A percentile compares a stretch with the other conserved stretches of the same genome.
phyloP scores from a whole-genome alignment of 1,140 invertebrate genomes.

The Drosophila bifasciata region DNA sequence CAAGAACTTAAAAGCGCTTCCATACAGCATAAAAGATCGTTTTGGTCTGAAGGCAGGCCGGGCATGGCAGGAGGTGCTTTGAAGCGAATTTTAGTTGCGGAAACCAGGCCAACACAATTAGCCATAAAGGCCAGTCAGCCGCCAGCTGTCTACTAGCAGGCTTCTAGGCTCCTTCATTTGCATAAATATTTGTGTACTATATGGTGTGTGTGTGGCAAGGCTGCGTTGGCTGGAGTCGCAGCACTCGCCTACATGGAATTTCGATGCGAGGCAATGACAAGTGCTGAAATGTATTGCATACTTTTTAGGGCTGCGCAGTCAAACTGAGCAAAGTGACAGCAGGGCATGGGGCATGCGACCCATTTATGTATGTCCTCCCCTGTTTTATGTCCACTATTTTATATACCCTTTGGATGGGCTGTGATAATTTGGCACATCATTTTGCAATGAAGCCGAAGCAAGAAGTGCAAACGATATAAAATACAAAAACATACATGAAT shows the following conservation, averaged over 20 bases:
- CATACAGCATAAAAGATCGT: not conserved
- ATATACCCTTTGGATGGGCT: too few relatives aligned
- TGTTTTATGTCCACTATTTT: not conserved
- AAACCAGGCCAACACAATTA: conserved; percentile 50
- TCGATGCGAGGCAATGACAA: conserved; percentile 1
- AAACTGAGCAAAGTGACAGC: not conserved
- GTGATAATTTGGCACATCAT: too few relatives aligned
- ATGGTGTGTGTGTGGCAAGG: conserved; percentile 37
- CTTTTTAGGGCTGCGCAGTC: conserved; percentile 4
- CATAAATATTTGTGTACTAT: conserved; percentile 37
- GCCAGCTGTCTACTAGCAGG: not conserved
- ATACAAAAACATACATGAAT: too few relatives aligned
- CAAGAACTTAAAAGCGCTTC: not conserved
- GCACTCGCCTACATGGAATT: conserved; percentile 16
- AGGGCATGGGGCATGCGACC: conserved; percentile 1
- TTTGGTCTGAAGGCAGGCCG: not conserved
- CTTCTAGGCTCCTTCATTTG: conserved; percentile 31
- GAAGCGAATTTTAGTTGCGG: conserved; percentile 19
- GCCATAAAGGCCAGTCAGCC: conserved; percentile 31
- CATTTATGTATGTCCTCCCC: conserved; percentile 1
- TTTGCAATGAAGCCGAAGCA: too few relatives aligned
- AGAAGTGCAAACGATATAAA: too few relatives aligned
- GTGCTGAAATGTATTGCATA: conserved; percentile 28
- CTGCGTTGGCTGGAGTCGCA: not conserved
- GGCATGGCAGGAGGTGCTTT: not conserved